phyloP scores from a whole-genome alignment of 2,113 vertebrate genomes.

The Eclectus roratus region DNA sequence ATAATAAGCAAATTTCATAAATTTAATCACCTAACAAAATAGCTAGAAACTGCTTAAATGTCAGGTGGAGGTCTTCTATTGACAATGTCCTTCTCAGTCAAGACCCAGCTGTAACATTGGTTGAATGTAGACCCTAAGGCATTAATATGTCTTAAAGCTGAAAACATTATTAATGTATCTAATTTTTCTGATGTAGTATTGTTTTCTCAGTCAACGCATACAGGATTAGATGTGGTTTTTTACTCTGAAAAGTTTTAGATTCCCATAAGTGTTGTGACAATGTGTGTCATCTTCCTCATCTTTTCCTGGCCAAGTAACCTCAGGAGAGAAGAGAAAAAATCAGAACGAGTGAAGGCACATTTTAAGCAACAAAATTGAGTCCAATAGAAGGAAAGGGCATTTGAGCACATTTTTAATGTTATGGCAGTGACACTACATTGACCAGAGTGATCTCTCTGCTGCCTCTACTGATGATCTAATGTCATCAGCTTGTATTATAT shows the following conservation, averaged over 20 bases:
- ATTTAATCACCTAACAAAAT: neutral
- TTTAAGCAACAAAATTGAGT: neutral
- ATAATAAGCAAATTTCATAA: neutral
- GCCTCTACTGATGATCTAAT: neutral
- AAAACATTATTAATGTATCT: neutral
- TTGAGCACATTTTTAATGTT: neutral
- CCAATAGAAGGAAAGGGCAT: neutral
- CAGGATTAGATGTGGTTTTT: neutral
- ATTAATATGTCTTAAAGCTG: neutral
- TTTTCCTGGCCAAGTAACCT: neutral
- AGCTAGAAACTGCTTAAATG: neutral
- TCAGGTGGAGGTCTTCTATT: neutral
- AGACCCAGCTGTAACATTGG: neutral
- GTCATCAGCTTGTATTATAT: neutral
- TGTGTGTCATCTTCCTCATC: neutral
- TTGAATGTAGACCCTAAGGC: neutral
- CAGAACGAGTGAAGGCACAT: neutral
- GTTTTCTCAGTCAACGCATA: neutral
- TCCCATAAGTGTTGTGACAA: accelerated
- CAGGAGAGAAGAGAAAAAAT: neutral
- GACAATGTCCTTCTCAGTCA: neutral
- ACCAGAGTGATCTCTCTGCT: neutral
- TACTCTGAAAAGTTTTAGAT: neutral
- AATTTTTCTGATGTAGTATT: neutral
- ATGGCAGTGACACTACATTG: neutral